These are phyloP conservation scores for Seriola quinqueradiata DNA, from an alignment of 2,113 vertebrate genomes.

Conservation along the genomic window DNA sequence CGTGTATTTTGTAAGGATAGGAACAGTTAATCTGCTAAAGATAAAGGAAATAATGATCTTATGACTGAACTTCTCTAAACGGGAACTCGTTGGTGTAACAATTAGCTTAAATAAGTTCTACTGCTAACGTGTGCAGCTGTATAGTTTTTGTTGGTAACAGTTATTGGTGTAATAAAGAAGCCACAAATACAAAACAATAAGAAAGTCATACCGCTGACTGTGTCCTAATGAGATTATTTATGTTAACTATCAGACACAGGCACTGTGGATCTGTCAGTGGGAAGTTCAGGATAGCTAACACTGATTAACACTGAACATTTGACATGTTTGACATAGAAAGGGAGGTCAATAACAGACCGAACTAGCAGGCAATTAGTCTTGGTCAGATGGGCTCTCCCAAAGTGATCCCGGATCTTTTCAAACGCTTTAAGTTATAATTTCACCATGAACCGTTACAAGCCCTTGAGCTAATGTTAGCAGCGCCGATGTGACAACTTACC, in stretches of 20 bases:
- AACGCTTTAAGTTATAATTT: background rate
- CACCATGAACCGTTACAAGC: slow-evolving; percentile 12
- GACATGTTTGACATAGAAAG: background rate
- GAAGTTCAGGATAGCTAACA: background rate
- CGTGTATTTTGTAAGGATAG: background rate
- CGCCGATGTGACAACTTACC: slow-evolving; percentile 5
- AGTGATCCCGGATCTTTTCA: slow-evolving; percentile 35
- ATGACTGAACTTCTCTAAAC: background rate
- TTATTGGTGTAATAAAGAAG: background rate
- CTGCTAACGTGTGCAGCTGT: background rate
- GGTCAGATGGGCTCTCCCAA: background rate
- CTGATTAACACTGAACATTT: background rate
- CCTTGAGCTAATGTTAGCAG: slow-evolving; percentile 31
- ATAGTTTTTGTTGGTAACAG: no score
- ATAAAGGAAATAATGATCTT: background rate
- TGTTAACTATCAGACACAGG: background rate
- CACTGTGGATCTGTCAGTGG: slow-evolving; percentile 14
- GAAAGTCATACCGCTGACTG: background rate
- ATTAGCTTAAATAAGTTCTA: background rate
- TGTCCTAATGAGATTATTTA: background rate
- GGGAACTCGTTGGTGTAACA: background rate
- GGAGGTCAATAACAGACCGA: background rate
- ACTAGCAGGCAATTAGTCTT: background rate
- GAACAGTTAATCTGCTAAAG: background rate
- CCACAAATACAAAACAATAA: background rate